Evolutionary conservation across 1,140 invertebrate species (phyloP).

Genomic region (Tenebrio molitor): DNA sequence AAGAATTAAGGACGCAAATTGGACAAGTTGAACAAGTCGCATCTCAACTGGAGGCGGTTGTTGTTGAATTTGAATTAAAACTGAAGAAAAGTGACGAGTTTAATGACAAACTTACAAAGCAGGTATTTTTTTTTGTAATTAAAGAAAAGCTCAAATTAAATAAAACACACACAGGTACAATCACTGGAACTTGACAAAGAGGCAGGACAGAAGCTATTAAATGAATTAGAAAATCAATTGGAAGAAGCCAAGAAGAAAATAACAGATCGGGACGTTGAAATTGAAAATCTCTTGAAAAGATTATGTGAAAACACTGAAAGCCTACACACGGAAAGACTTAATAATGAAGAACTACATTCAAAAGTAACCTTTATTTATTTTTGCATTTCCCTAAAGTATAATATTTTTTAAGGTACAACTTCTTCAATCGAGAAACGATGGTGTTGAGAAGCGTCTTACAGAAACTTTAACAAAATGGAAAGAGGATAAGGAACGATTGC

Average conservation of each 20-base stretch:
- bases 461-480: no score
- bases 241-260: neutral
- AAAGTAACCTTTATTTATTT: neutral
- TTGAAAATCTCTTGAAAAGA: neutral
- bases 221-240: neutral
- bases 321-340: neutral
- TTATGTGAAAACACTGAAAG: neutral
- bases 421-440: neutral
- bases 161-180: no score
- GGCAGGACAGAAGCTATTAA: neutral
- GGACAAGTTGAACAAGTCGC: slow-evolving; percentile 33
- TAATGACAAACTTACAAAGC: neutral
- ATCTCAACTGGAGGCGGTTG: neutral
- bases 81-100: slow-evolving; percentile 5
- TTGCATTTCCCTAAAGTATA: no score
- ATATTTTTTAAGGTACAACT: neutral
- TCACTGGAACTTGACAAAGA: neutral
- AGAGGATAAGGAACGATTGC: neutral
- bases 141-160: no score
- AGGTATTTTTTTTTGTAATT: no score
- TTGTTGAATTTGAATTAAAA: neutral
- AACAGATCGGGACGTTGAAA: neutral
- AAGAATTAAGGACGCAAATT: slow-evolving; percentile 46
- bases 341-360: neutral
- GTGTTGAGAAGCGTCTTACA: no score